phyloP scores from a whole-genome alignment of 2,888 invertebrate genomes.

The Atrina japonica region DNA sequence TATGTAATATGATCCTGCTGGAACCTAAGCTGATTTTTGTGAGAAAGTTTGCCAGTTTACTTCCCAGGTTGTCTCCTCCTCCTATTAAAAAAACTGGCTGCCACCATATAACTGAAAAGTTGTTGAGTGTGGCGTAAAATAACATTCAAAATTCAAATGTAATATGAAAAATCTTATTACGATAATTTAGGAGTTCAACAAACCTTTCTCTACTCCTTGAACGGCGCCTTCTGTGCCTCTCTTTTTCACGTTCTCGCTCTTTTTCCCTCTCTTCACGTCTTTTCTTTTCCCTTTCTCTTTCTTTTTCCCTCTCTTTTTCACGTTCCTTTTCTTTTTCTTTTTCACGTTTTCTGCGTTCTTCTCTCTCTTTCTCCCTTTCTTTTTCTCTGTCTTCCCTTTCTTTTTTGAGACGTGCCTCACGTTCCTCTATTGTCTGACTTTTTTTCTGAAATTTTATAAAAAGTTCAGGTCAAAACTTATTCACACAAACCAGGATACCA shows the following conservation, averaged over 20 bases:
- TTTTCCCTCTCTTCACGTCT: constrained; percentile 60
- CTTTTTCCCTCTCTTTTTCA: constrained; percentile 83
- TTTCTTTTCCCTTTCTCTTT: constrained; percentile 74
- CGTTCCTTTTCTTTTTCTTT: constrained; percentile 75
- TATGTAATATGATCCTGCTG: too few relatives aligned
- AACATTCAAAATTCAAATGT: too few relatives aligned
- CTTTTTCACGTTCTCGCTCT: constrained; percentile 51
- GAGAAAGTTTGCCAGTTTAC: too few relatives aligned
- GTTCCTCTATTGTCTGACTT: constrained; percentile 59
- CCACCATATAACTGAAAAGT: too few relatives aligned
- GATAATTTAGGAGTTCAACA: too few relatives aligned
- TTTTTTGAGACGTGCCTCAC: constrained; percentile 70
- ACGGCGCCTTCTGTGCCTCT: constrained; percentile 54
- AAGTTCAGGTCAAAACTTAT: too few relatives aligned
- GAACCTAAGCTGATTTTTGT: too few relatives aligned
- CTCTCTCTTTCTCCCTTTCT: constrained; percentile 83
- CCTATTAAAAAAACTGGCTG: too few relatives aligned
- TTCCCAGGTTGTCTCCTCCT: too few relatives aligned
- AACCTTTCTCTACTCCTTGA: constrained; percentile 68
- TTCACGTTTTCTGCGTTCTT: constrained; percentile 80
- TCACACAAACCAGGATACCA: too few relatives aligned
- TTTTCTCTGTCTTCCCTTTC: constrained; percentile 83
- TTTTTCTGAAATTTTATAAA: constrained; percentile 68
- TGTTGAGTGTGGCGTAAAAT: too few relatives aligned
- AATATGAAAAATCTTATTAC: too few relatives aligned